Percentiles rank a stretch among this genome's conserved stretches.
Evolutionary conservation across 92 coral and sea anemone genomes (phyloP).

Genomic region (Siderastrea radians): DNA sequence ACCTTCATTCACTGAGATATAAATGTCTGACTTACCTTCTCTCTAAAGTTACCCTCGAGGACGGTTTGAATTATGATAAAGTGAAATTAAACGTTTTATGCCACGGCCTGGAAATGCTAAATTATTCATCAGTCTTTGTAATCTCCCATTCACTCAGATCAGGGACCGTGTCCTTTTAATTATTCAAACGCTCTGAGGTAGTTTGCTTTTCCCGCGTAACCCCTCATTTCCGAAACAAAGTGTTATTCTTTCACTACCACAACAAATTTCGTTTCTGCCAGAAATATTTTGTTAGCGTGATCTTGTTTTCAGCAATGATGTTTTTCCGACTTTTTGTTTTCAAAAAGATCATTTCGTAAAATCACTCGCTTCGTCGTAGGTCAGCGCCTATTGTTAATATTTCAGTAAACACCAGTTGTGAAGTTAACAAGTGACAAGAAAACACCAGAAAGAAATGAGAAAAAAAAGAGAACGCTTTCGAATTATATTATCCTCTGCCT

Average conservation of each 20-base stretch:
- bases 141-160: constrained; percentile 77
- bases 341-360: background rate
- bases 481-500: background rate
- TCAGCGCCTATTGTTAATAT: constrained; percentile 39
- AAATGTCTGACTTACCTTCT: constrained; percentile 18
- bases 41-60: constrained; percentile 35
- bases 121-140: constrained; percentile 77
- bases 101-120: constrained; percentile 71
- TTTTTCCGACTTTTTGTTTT: background rate
- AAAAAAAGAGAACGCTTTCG: background rate
- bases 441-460: constrained; percentile 22
- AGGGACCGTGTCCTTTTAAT: constrained; percentile 65
- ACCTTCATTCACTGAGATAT: background rate
- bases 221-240: background rate
- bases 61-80: constrained; percentile 81
- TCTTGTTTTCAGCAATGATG: constrained; percentile 1
- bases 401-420: constrained; percentile 52
- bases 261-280: background rate
- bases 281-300: background rate
- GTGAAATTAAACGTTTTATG: constrained; percentile 89
- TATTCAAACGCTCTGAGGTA: constrained; percentile 72
- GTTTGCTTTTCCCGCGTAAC: constrained; percentile 43
- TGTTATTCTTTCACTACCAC: background rate
- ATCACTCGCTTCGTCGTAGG: background rate
- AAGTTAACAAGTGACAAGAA: constrained; percentile 35